Evolutionary conservation across 2,113 vertebrate species (phyloP).

Genomic region (Acanthisitta chloris): DNA sequence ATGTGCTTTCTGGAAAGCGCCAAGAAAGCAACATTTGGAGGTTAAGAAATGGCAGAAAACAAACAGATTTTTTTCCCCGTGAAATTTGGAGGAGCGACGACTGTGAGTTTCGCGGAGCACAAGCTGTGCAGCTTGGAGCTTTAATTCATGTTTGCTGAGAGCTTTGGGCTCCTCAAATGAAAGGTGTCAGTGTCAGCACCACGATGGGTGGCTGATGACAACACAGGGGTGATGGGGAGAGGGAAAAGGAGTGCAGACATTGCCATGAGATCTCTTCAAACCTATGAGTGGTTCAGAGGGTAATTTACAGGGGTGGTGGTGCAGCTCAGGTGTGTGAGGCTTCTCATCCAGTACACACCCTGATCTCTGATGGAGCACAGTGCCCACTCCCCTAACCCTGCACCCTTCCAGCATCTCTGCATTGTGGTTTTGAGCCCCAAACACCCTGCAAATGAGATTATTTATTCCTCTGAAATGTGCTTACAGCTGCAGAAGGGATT

Average conservation of each 20-base stretch:
- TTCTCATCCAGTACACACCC: too few species aligned
- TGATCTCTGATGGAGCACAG: not conserved
- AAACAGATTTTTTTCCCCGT: not conserved
- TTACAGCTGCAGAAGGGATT: constrained; percentile 11
- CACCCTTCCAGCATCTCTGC: not conserved
- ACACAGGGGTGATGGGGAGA: fast-evolving
- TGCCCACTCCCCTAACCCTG: fast-evolving
- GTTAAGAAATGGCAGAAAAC: constrained; percentile 33
- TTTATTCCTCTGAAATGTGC: constrained; percentile 14
- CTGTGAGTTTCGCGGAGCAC: not conserved
- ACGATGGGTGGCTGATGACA: fast-evolving
- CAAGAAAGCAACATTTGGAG: constrained; percentile 51
- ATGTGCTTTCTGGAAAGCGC: not conserved
- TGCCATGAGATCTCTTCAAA: fast-evolving
- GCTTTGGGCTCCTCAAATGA: not conserved
- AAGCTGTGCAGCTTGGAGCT: not conserved
- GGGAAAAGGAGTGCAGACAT: not conserved
- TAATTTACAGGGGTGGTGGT: not conserved
- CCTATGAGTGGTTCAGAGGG: fast-evolving
- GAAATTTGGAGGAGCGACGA: not conserved
- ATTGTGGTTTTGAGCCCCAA: not conserved
- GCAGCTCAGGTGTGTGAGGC: fast-evolving
- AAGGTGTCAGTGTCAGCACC: not conserved
- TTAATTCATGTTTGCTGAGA: not conserved
- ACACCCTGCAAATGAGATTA: not conserved